Percentiles rank a stretch among this genome's conserved stretches.
These are phyloP conservation scores for Akabosia matsudoensis DNA, from an alignment of 1,140 invertebrate species.

Conservation along the genomic window DNA sequence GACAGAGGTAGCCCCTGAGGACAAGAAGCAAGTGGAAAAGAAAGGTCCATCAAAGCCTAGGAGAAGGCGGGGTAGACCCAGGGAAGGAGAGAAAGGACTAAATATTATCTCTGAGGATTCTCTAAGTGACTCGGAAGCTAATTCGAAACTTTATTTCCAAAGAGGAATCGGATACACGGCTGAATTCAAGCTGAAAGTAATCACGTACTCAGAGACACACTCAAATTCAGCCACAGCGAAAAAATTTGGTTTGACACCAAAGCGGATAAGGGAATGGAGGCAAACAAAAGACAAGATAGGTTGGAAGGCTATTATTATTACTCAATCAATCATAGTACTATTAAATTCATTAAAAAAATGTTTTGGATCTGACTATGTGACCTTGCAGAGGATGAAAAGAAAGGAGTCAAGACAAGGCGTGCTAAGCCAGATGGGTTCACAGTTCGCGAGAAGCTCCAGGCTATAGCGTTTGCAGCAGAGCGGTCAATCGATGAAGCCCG, in stretches of 20 bases:
- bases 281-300: neutral
- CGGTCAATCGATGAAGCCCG: neutral
- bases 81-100: too few species aligned
- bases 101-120: too few species aligned
- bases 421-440: neutral
- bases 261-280: neutral
- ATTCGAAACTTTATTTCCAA: too few species aligned
- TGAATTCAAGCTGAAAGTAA: neutral
- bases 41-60: too few species aligned
- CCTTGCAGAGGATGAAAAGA: neutral
- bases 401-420: neutral
- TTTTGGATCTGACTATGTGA: too few species aligned
- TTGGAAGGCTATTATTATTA: neutral
- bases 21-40: too few species aligned
- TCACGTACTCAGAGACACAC: neutral
- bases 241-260: neutral
- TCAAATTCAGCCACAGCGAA: neutral
- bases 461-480: neutral
- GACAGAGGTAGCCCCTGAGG: too few species aligned
- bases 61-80: too few species aligned
- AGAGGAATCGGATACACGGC: neutral
- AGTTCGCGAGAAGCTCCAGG: neutral
- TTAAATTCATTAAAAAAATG: too few species aligned
- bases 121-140: too few species aligned
- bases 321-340: too few species aligned